A percentile compares a stretch with the other conserved stretches of the same genome.
Conservation (phyloP, 2,888 invertebrate genomes). For the Agrochola circellaris region DNA sequence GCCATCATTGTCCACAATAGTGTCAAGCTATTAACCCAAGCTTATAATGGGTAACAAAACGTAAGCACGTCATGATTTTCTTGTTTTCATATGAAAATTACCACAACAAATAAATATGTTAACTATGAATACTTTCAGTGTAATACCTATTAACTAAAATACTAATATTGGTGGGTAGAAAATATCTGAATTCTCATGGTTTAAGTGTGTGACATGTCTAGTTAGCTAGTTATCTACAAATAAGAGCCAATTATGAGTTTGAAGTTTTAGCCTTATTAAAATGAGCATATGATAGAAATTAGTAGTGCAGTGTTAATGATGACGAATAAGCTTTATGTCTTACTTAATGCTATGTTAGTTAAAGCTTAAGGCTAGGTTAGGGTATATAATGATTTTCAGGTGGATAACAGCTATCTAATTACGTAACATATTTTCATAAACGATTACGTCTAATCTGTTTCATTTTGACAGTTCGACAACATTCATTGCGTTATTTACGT, state of each 20-base stretch:
- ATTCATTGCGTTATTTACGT: too few relatives aligned
- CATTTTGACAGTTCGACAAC: too few relatives aligned
- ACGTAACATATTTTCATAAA: too few relatives aligned
- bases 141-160: neutral
- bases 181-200: neutral
- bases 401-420: too few relatives aligned
- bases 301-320: neutral
- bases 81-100: constrained; percentile 29
- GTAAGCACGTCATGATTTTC: constrained; percentile 12
- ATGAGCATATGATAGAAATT: neutral
- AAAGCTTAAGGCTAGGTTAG: neutral
- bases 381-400: neutral
- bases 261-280: neutral
- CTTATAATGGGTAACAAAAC: constrained; percentile 26
- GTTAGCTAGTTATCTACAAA: neutral
- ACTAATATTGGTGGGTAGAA: neutral
- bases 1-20: constrained; percentile 30
- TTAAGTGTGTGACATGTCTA: neutral
- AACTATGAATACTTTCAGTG: constrained; percentile 12
- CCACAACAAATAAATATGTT: constrained; percentile 43
- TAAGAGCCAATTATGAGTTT: too few relatives aligned
- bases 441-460: too few relatives aligned
- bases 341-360: neutral
- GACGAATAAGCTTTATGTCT: neutral
- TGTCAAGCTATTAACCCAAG: constrained; percentile 30